These are phyloP conservation scores for Balaeniceps rex DNA, from an alignment of 2,113 vertebrate species.

Conservation along the genomic window DNA sequence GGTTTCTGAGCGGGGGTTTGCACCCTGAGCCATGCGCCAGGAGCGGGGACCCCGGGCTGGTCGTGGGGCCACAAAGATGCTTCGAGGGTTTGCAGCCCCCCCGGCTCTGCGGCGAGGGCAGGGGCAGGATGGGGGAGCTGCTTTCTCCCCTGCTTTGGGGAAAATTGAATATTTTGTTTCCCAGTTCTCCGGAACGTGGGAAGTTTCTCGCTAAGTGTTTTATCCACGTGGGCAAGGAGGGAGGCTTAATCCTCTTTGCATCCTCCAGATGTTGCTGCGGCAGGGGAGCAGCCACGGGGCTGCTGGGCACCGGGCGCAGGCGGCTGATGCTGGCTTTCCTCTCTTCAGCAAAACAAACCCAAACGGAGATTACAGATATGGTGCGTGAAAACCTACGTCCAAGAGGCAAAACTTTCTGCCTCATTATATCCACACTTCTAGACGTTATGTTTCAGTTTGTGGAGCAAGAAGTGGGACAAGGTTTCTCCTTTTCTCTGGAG, in stretches of 20 bases:
- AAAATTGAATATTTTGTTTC: background rate
- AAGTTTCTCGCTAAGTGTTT: background rate
- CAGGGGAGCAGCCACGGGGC: rapidly evolving
- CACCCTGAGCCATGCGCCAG: rapidly evolving
- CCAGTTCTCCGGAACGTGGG: background rate
- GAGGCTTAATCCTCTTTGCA: background rate
- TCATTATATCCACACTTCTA: background rate
- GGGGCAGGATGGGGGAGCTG: background rate
- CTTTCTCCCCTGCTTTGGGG: background rate
- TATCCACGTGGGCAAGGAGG: background rate
- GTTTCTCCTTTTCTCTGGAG: background rate
- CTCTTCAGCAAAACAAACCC: background rate
- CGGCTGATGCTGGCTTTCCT: rapidly evolving
- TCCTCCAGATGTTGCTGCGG: background rate
- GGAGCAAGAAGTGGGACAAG: background rate
- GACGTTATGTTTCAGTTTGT: background rate
- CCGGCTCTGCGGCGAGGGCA: rapidly evolving
- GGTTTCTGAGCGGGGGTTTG: background rate
- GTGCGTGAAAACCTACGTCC: rapidly evolving
- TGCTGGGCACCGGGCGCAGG: background rate
- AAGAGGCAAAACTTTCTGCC: background rate
- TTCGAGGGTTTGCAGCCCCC: background rate
- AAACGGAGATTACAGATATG: background rate
- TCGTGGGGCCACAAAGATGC: background rate
- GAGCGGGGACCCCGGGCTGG: rapidly evolving